Percentiles rank a stretch among this genome's conserved stretches.
phyloP scores from a whole-genome alignment of 2,113 vertebrate genomes.

The Rhagologus leucostigma region DNA sequence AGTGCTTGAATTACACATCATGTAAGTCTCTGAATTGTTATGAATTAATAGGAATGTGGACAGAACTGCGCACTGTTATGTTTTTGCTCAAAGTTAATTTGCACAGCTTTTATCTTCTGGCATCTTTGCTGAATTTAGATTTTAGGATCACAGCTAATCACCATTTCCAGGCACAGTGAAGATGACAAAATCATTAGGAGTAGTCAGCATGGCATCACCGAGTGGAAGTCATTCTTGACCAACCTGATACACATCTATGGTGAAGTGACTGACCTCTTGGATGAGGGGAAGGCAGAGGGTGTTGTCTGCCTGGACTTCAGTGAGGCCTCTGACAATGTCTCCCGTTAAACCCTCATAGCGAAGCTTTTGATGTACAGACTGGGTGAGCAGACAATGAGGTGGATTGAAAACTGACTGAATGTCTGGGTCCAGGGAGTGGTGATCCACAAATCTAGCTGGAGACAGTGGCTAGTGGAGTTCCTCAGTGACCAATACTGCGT shows the following conservation, averaged over 20 bases:
- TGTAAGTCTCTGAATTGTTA: background rate
- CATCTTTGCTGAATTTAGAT: background rate
- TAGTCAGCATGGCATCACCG: background rate
- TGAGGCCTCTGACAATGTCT: background rate
- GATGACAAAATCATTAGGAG: background rate
- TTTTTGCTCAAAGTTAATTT: background rate
- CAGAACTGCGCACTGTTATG: background rate
- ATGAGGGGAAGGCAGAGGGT: background rate
- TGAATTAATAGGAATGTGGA: background rate
- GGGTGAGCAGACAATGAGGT: background rate
- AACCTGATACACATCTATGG: background rate
- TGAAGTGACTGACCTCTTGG: background rate
- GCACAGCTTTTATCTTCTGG: background rate
- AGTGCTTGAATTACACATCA: background rate
- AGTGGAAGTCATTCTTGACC: background rate
- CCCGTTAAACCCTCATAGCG: background rate
- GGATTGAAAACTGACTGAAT: background rate
- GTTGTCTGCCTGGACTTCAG: background rate
- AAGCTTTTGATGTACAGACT: background rate
- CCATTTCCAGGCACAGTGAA: background rate
- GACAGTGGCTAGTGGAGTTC: background rate
- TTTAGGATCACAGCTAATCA: background rate
- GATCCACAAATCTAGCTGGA: background rate
- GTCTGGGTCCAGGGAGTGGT: background rate
- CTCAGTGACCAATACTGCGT: background rate